Conservation (phyloP, 2,888 invertebrate species). For the Lochmaea capreae region DNA sequence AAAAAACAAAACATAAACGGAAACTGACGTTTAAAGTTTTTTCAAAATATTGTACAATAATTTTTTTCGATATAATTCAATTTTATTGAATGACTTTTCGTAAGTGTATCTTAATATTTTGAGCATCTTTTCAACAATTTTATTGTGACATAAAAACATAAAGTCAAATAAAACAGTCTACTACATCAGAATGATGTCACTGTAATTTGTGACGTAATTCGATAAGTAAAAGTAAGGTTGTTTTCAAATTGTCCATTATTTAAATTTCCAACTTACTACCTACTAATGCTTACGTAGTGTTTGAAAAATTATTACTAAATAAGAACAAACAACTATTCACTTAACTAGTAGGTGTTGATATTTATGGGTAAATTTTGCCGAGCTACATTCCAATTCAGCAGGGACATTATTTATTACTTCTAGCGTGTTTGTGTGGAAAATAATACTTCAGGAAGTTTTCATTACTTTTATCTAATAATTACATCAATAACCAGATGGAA, state of each 20-base stretch:
- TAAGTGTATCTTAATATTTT: too few relatives aligned
- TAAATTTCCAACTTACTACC: neutral
- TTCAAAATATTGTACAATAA: too few relatives aligned
- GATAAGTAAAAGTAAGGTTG: constrained; percentile 18
- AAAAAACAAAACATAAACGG: too few relatives aligned
- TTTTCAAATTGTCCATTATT: constrained; percentile 19
- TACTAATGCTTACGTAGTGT: neutral
- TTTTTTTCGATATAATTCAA: neutral
- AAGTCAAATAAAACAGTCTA: neutral
- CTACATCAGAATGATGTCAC: constrained; percentile 9
- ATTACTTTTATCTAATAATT: too few relatives aligned
- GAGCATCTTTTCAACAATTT: too few relatives aligned
- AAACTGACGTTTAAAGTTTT: too few relatives aligned
- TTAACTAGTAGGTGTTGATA: neutral
- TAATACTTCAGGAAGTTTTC: too few relatives aligned
- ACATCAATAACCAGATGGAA: too few relatives aligned
- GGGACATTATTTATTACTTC: neutral
- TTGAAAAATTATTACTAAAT: constrained; percentile 10
- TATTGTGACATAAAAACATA: neutral
- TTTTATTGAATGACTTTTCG: neutral
- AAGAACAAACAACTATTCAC: neutral
- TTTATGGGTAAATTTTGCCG: neutral
- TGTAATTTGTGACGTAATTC: constrained; percentile 9
- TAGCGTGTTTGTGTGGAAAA: too few relatives aligned
- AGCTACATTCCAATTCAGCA: neutral